A percentile compares a stretch with the other conserved stretches of the same genome.
These are phyloP conservation scores for Poeciliopsis occidentalis DNA, from an alignment of 2,113 vertebrate species.

Conservation along the genomic window DNA sequence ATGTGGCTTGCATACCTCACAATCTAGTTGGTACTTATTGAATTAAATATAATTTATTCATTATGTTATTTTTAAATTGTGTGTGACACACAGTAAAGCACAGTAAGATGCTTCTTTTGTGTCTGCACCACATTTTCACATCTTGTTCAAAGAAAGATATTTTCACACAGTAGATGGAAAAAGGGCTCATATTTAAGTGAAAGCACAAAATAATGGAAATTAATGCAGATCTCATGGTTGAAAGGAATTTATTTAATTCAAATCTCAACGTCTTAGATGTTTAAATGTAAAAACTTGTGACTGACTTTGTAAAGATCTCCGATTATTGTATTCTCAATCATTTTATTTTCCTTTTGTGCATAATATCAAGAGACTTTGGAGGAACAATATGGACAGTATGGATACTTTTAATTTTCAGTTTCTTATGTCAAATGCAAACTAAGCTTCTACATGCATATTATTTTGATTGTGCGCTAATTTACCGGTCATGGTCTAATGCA, in stretches of 20 bases:
- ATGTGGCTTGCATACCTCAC: not conserved
- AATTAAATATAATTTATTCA: not conserved
- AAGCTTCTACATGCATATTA: not conserved
- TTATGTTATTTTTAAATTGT: no score
- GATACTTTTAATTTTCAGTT: not conserved
- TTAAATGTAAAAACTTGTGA: not conserved
- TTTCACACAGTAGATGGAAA: not conserved
- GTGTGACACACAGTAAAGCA: no score
- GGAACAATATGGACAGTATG: not conserved
- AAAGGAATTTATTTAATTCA: not conserved
- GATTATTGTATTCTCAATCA: not conserved
- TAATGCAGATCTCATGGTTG: not conserved
- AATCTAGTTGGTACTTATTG: not conserved
- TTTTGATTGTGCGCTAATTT: not conserved
- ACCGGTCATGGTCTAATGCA: not conserved
- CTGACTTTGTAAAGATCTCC: not conserved
- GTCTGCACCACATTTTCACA: not conserved
- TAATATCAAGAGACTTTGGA: not conserved
- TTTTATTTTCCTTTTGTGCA: not conserved
- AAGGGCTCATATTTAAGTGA: not conserved
- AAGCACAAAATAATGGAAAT: not conserved
- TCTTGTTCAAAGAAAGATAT: not conserved
- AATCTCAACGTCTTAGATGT: not conserved
- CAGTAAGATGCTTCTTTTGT: no score
- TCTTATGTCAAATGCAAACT: not conserved